A percentile compares a stretch with the other conserved stretches of the same genome.
Evolutionary conservation across 2,113 vertebrate species (phyloP).

Genomic region (Chloropsis hardwickii): DNA sequence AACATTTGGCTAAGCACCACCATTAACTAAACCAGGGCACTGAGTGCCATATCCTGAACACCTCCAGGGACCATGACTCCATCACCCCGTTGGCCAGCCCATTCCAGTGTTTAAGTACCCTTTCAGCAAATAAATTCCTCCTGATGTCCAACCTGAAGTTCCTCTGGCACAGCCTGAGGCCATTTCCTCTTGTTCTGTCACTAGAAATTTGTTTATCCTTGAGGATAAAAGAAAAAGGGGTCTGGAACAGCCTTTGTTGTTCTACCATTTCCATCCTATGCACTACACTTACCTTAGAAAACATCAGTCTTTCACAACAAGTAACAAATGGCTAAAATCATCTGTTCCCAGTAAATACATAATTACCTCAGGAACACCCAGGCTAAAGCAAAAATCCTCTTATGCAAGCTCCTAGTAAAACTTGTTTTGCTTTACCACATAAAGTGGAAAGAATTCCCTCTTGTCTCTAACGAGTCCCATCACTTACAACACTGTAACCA

Average conservation of each 20-base stretch:
- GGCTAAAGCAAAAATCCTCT: background rate
- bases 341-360: background rate
- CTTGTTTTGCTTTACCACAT: background rate
- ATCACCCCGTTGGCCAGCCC: background rate
- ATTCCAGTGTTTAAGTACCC: background rate
- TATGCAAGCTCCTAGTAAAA: background rate
- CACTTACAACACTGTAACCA: background rate
- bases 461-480: background rate
- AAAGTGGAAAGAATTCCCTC: background rate
- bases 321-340: background rate
- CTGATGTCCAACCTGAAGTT: background rate
- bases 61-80: background rate
- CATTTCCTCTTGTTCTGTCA: background rate
- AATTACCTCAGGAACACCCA: background rate
- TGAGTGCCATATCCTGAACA: background rate
- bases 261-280: background rate
- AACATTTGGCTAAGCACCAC: background rate
- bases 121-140: background rate
- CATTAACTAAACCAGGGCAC: background rate
- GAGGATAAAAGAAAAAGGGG: background rate
- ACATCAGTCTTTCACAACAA: background rate
- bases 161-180: background rate
- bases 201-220: background rate
- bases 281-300: background rate
- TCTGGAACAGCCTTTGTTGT: background rate